Base-by-base conservation (phyloP, 2,113 vertebrate species). In the Propithecus coquereli region DNA sequence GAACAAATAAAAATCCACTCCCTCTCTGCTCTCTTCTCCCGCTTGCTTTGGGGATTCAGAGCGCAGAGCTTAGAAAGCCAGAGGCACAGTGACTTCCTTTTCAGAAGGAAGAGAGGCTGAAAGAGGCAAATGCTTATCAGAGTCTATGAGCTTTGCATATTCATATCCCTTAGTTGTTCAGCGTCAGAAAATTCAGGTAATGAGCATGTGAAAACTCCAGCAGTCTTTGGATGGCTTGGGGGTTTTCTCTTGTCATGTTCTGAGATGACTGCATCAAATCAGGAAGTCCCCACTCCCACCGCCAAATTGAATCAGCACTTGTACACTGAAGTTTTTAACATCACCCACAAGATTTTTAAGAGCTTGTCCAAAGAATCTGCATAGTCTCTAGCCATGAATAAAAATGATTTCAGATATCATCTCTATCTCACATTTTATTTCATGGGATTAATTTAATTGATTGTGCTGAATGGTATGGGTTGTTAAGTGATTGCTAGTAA, bases 341-440 rank as follows among this genome's bases (percentile, higher is more conserved):
- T 98, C 97, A 98, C 98, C 98, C 98, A 96, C 97, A 98, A 98
- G 98, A 97, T 98, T 98, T 98, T 98, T 98, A 97, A 97, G 6
- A 63, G 89, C 98, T 98, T 98, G 98, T 98, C 97, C 96, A 94
- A 98, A 98, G 98, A 98, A 98, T 95, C 91, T 97, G 96, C 85
- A 61, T 71, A 77, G 98, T 98, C 98, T 98, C 98, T 97, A 98
- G 97, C 93, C 98, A 98, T 98, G 98, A 98, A 99, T 98, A 98
- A 98, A 98, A 98, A 98, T 99, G 94, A 98, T 98, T 98, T 98
- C 97, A 97, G 95, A 79, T 98, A 98, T 97, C 95, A 96, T 98
- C 97, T 97, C 96, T 98, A 98, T 98, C 96, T 98, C 97, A 95
- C 96, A 95, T 98, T 98, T 98, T 98, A 98, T 98, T 98, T 98